A percentile compares a stretch with the other conserved stretches of the same genome.
These are phyloP conservation scores for Catharus minimus DNA, from an alignment of 2,113 vertebrate genomes.

Conservation along the genomic window DNA sequence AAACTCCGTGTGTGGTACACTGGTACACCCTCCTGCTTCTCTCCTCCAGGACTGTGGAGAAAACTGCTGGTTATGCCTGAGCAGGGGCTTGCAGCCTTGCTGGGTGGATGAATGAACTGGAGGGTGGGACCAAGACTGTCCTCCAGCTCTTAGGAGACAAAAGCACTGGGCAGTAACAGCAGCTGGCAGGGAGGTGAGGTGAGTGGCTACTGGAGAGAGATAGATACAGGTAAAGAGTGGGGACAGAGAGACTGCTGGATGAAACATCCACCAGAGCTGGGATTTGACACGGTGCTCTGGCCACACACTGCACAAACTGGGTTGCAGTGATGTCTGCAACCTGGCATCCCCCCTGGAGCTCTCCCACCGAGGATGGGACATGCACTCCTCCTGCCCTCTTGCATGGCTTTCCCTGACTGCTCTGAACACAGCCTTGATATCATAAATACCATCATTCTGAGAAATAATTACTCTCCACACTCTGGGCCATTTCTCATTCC, in stretches of 20 bases:
- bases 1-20: rapidly evolving
- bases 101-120: neutral
- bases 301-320: rapidly evolving
- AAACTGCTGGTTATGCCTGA: neutral
- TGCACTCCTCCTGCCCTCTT: rapidly evolving
- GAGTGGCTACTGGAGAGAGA: neutral
- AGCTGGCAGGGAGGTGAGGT: rapidly evolving
- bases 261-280: rapidly evolving
- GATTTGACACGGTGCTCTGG: rapidly evolving
- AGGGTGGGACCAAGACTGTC: neutral
- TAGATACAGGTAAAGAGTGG: neutral
- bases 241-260: neutral
- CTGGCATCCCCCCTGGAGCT: neutral
- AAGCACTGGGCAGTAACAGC: neutral
- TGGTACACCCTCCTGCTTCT: neutral
- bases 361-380: neutral
- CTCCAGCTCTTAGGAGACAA: neutral
- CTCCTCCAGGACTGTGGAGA: neutral
- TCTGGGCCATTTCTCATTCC: neutral
- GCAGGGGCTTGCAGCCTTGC: neutral
- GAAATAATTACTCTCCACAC: neutral
- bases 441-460: neutral
- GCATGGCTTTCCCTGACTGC: neutral
- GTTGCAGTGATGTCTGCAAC: neutral
- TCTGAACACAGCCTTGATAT: rapidly evolving